Evolutionary conservation across 2,113 vertebrate genomes (phyloP).

Genomic region (Mobula birostris): DNA sequence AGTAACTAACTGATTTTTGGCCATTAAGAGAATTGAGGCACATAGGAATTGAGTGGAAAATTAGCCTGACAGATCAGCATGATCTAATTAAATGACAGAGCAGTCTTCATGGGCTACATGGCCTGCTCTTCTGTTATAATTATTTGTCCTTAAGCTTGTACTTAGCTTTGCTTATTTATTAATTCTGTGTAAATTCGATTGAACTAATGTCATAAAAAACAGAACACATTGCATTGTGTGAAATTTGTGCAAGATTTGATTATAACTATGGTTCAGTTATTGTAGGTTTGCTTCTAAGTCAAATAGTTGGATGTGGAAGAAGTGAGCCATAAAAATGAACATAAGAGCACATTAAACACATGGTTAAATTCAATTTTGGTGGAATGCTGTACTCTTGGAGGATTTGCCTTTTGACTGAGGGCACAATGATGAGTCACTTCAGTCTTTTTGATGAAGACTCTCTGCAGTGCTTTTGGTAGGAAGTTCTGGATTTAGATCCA

Average conservation of each 20-base stretch:
- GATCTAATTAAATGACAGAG: too few relatives aligned
- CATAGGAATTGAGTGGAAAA: too few relatives aligned
- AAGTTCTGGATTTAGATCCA: too few relatives aligned
- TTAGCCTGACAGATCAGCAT: too few relatives aligned
- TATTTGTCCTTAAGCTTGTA: neutral
- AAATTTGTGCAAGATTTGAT: too few relatives aligned
- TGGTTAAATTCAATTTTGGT: neutral
- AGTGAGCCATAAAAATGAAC: too few relatives aligned
- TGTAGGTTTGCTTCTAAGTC: neutral
- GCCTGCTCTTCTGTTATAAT: neutral
- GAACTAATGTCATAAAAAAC: neutral
- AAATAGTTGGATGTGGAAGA: neutral
- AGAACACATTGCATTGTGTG: neutral
- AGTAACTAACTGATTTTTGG: too few relatives aligned
- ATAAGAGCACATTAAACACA: too few relatives aligned
- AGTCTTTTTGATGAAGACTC: neutral
- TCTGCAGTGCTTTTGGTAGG: too few relatives aligned
- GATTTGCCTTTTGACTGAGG: neutral
- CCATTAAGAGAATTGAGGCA: too few relatives aligned
- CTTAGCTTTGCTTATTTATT: neutral
- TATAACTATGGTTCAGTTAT: neutral
- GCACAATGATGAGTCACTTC: neutral
- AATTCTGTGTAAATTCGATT: neutral
- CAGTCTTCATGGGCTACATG: too few relatives aligned
- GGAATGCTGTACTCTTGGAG: neutral